phyloP scores from a whole-genome alignment of 2,888 invertebrate genomes.

The Harpalus rubripes region DNA sequence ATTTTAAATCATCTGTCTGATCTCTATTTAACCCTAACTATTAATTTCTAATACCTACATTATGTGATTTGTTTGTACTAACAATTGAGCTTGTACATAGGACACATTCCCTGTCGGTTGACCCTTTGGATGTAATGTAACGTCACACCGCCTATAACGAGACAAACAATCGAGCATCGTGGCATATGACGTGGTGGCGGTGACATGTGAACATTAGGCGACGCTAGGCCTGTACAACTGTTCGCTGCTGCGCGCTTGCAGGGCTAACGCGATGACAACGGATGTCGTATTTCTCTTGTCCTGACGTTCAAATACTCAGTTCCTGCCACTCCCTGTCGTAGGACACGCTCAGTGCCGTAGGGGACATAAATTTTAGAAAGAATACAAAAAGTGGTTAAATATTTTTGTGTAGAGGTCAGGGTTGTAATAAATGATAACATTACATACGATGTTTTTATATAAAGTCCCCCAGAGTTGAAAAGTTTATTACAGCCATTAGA shows the following conservation, averaged over 20 bases:
- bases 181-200: background rate
- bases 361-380: background rate
- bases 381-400: too few species aligned
- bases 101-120: background rate
- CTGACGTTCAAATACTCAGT: constrained; percentile 19
- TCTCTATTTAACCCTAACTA: too few species aligned
- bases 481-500: too few species aligned
- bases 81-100: too few species aligned
- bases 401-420: too few species aligned
- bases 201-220: background rate
- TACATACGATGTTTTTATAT: too few species aligned
- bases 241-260: background rate
- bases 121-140: background rate
- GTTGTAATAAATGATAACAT: too few species aligned
- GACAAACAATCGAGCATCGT: background rate
- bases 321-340: background rate
- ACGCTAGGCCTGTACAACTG: background rate
- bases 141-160: background rate
- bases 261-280: constrained; percentile 29
- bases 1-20: too few species aligned
- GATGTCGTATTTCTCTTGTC: constrained; percentile 26
- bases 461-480: too few species aligned
- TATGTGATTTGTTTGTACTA: too few species aligned
- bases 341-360: background rate
- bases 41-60: too few species aligned